A percentile compares a stretch with the other conserved stretches of the same genome.
Conservation (phyloP, 2,113 vertebrate species). For the Arothron firmamentum region DNA sequence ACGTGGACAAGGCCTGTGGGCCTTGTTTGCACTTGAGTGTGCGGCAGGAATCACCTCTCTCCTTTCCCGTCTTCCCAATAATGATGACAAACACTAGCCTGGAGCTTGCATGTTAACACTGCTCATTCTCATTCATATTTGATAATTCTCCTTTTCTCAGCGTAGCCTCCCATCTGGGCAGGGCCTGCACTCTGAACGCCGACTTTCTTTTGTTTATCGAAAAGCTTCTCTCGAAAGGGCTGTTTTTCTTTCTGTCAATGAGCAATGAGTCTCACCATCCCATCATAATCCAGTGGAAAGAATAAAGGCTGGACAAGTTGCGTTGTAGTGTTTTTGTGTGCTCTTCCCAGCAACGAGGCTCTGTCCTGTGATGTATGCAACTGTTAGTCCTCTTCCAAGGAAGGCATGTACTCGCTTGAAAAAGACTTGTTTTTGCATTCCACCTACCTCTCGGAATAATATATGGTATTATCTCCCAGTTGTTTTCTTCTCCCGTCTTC, state of each 20-base stretch:
- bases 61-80: conserved; percentile 26
- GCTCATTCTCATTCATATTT: conserved; percentile 41
- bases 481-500: conserved; percentile 32
- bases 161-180: not conserved
- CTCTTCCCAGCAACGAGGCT: conserved; percentile 15
- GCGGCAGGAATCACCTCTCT: conserved; percentile 24
- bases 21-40: conserved; percentile 58
- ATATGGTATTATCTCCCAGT: conserved; percentile 64
- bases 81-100: conserved; percentile 41
- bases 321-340: conserved; percentile 14
- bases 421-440: conserved; percentile 69
- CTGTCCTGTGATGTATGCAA: conserved; percentile 26
- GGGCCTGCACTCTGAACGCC: not conserved
- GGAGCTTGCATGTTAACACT: conserved; percentile 45
- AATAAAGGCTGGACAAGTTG: not conserved
- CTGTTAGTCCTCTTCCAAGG: conserved; percentile 38
- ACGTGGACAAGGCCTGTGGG: conserved; percentile 44
- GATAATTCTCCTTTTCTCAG: conserved; percentile 44
- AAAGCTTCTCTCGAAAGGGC: conserved; percentile 2
- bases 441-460: conserved; percentile 52
- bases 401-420: conserved; percentile 64
- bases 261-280: conserved; percentile 4
- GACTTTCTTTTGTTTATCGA: not conserved
- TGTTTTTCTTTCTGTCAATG: conserved; percentile 8
- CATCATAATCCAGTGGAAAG: not conserved